phyloP scores from a whole-genome alignment of 2,888 invertebrate genomes.

The Drosophila leonis region DNA sequence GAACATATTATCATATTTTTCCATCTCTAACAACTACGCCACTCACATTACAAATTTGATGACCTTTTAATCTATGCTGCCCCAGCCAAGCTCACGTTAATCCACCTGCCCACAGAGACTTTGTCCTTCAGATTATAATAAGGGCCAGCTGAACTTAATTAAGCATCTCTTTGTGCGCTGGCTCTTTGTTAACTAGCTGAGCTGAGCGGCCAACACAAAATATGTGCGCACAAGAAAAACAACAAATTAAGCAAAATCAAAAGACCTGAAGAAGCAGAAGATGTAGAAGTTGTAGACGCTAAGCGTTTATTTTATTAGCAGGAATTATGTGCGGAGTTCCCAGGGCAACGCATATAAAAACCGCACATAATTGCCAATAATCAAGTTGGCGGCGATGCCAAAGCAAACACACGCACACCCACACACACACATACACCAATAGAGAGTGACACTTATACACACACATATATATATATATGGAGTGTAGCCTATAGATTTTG shows the following conservation, averaged over 20 bases:
- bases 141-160: slow-evolving; percentile 53
- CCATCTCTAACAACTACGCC: neutral
- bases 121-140: slow-evolving; percentile 1
- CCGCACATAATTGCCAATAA: slow-evolving; percentile 74
- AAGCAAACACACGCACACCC: slow-evolving; percentile 22
- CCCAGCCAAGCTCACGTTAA: slow-evolving; percentile 1
- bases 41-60: slow-evolving; percentile 15
- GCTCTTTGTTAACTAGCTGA: slow-evolving; percentile 41
- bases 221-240: slow-evolving; percentile 19
- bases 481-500: neutral
- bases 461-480: neutral
- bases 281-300: slow-evolving; percentile 5
- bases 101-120: slow-evolving; percentile 7
- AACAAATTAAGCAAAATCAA: neutral
- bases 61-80: slow-evolving; percentile 1
- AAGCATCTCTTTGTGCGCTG: slow-evolving; percentile 40
- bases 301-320: slow-evolving; percentile 47
- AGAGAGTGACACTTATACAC: slow-evolving; percentile 5
- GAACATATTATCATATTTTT: neutral
- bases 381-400: slow-evolving; percentile 50
- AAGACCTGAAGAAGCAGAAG: neutral
- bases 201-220: slow-evolving; percentile 18
- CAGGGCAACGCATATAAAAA: slow-evolving; percentile 42
- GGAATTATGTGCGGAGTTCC: slow-evolving; percentile 31
- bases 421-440: neutral